A percentile compares a stretch with the other conserved stretches of the same genome.
These are phyloP conservation scores for Mantis religiosa DNA, from an alignment of 2,888 invertebrate genomes.

Conservation along the genomic window DNA sequence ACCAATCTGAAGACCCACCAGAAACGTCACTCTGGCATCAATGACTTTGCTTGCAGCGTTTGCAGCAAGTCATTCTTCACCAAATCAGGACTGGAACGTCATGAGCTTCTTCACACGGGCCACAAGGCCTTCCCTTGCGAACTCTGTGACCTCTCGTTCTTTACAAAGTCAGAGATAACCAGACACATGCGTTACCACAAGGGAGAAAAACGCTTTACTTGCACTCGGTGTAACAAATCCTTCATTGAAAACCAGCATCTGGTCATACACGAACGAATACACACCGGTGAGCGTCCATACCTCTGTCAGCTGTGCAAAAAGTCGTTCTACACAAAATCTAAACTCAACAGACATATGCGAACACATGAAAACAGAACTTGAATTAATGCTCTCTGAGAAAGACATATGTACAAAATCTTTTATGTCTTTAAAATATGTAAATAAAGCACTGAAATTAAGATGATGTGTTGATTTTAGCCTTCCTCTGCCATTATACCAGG, in stretches of 20 bases:
- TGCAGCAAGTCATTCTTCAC: slow-evolving; percentile 40
- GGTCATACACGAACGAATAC: slow-evolving; percentile 40
- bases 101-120: slow-evolving; percentile 39
- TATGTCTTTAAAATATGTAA: not conserved
- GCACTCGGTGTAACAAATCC: slow-evolving; percentile 38
- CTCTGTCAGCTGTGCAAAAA: slow-evolving; percentile 40
- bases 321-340: slow-evolving; percentile 40
- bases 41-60: slow-evolving; percentile 36
- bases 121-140: slow-evolving; percentile 38
- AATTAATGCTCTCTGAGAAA: not conserved
- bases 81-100: slow-evolving; percentile 39
- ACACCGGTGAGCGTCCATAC: slow-evolving; percentile 41
- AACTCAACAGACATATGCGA: slow-evolving; percentile 39
- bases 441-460: not conserved
- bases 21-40: slow-evolving; percentile 39
- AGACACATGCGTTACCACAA: slow-evolving; percentile 41
- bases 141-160: slow-evolving; percentile 40
- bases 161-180: slow-evolving; percentile 39
- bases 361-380: not conserved
- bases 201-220: slow-evolving; percentile 39
- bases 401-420: not conserved
- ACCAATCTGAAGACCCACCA: slow-evolving; percentile 39
- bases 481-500: too few species aligned
- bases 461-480: not conserved
- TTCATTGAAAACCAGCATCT: slow-evolving; percentile 42